These are phyloP conservation scores for Cyclargus thomasi DNA, from an alignment of 1,140 invertebrate species.

Conservation along the genomic window DNA sequence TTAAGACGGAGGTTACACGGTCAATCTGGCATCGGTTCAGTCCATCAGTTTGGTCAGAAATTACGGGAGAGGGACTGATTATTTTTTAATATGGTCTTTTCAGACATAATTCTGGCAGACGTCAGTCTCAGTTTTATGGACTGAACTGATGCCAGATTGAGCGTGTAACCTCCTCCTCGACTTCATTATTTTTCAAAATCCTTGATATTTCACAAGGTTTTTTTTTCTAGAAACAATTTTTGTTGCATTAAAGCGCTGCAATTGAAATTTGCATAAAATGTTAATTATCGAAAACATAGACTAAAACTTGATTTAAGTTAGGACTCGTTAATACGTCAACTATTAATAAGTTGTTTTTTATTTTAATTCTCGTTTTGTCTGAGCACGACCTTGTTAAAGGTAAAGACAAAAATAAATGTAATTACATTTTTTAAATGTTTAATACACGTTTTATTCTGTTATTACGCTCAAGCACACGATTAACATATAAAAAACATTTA, in stretches of 20 bases:
- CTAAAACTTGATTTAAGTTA: neutral
- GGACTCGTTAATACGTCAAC: neutral
- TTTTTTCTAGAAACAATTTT: too few relatives aligned
- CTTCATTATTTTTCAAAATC: too few relatives aligned
- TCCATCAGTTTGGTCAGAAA: too few relatives aligned
- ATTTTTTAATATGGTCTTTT: too few relatives aligned
- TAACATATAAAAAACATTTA: slow-evolving; percentile 16
- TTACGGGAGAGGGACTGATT: too few relatives aligned
- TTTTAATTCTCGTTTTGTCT: slow-evolving; percentile 5
- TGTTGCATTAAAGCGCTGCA: neutral
- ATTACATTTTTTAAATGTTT: slow-evolving; percentile 1
- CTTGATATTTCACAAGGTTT: too few relatives aligned
- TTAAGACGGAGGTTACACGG: too few relatives aligned
- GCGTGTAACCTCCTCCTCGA: too few relatives aligned
- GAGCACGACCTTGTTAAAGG: slow-evolving; percentile 7
- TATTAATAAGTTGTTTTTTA: neutral
- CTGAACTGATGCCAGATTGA: too few relatives aligned
- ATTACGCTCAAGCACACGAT: slow-evolving; percentile 4
- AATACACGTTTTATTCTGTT: slow-evolving; percentile 12
- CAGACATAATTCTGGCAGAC: too few relatives aligned
- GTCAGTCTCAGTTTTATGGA: too few relatives aligned
- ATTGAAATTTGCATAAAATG: neutral
- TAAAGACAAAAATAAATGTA: slow-evolving; percentile 12
- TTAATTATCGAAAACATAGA: neutral
- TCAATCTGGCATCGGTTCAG: too few relatives aligned